phyloP scores from a whole-genome alignment of 2,888 invertebrate genomes.

The Epinotia brunnichana region DNA sequence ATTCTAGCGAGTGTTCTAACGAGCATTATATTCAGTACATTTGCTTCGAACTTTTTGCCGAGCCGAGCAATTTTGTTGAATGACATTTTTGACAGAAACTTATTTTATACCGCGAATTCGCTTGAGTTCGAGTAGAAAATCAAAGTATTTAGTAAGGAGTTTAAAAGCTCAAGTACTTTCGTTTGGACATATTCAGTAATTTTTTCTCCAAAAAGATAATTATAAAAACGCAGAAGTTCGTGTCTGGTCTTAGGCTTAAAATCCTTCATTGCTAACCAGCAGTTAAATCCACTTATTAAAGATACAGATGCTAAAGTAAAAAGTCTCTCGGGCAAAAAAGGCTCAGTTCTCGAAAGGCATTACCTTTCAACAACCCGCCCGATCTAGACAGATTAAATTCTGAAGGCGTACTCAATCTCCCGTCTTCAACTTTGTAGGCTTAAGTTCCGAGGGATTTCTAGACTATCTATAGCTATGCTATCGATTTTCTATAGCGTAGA shows the following conservation, averaged over 20 bases:
- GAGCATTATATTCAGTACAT: too few relatives aligned
- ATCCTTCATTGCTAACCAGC: not conserved
- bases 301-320: not conserved
- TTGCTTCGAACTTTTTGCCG: too few relatives aligned
- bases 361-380: not conserved
- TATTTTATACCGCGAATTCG: too few relatives aligned
- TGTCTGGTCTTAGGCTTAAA: not conserved
- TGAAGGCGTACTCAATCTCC: constrained; percentile 3
- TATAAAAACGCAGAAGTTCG: too few relatives aligned
- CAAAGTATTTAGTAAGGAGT: not conserved
- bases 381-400: constrained; percentile 15
- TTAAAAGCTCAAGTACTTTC: not conserved
- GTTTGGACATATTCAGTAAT: too few relatives aligned
- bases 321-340: not conserved
- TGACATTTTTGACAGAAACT: too few relatives aligned
- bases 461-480: not conserved
- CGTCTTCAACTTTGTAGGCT: constrained; percentile 20
- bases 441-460: not conserved
- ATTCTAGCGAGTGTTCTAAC: too few relatives aligned
- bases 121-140: not conserved
- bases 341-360: not conserved
- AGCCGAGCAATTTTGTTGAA: too few relatives aligned
- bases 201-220: too few relatives aligned
- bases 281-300: constrained; percentile 4
- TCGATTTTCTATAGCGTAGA: not conserved